These are phyloP conservation scores for Porites lobata DNA, from an alignment of 92 coral and sea anemone species.

Conservation along the genomic window DNA sequence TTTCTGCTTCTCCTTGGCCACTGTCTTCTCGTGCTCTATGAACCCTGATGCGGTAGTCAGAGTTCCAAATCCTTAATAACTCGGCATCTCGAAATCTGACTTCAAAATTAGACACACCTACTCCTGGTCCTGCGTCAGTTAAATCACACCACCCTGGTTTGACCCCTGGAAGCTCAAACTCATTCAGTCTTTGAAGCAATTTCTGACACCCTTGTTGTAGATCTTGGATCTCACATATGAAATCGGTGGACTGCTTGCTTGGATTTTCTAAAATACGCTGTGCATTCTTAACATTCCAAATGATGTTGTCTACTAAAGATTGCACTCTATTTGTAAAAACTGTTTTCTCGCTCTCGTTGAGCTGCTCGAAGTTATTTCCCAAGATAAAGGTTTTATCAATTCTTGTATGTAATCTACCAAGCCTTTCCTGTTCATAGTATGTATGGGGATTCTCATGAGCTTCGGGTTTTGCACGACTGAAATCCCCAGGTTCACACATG, in stretches of 20 bases:
- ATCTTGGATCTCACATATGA: slow-evolving; percentile 1
- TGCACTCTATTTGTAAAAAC: slow-evolving; percentile 35
- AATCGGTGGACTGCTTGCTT: slow-evolving; percentile 14
- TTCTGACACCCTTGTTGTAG: slow-evolving; percentile 4
- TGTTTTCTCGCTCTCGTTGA: slow-evolving; percentile 37
- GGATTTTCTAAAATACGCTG: slow-evolving; percentile 28
- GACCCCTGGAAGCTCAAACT: slow-evolving; percentile 36
- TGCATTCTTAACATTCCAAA: neutral
- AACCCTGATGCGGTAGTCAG: slow-evolving; percentile 43
- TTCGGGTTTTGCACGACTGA: neutral
- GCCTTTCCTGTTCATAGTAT: slow-evolving; percentile 11
- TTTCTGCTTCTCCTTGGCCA: no score
- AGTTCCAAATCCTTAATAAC: slow-evolving; percentile 49
- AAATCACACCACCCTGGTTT: slow-evolving; percentile 47
- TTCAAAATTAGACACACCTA: slow-evolving; percentile 30
- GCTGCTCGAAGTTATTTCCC: slow-evolving; percentile 20
- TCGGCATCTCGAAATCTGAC: slow-evolving; percentile 48
- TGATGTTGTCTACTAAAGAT: slow-evolving; percentile 19
- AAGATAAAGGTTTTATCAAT: slow-evolving; percentile 2
- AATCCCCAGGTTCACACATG: neutral
- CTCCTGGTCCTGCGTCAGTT: slow-evolving; percentile 37
- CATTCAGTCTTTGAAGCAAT: neutral
- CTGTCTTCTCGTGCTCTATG: slow-evolving; percentile 46
- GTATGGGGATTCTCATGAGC: neutral
- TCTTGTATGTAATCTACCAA: slow-evolving; percentile 10